Conservation (phyloP, 1,140 invertebrate genomes). For the Formica exsecta region DNA sequence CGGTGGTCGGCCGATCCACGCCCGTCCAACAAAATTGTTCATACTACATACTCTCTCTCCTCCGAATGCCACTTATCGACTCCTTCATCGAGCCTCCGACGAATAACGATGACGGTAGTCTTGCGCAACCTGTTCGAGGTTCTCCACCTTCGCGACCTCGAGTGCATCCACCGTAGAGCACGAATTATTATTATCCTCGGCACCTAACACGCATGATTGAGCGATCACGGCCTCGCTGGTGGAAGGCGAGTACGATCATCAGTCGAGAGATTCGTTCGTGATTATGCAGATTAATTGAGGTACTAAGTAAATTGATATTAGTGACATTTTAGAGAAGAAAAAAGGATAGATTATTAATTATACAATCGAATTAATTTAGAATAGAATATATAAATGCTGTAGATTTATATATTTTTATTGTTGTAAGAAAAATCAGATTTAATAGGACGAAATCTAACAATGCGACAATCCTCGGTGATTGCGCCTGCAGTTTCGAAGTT, state of each 20-base stretch:
- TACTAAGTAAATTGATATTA: not conserved
- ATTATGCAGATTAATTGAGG: not conserved
- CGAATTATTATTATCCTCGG: slow-evolving; percentile 77
- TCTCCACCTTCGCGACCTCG: slow-evolving; percentile 78
- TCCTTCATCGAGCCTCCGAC: slow-evolving; percentile 63
- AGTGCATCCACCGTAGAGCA: slow-evolving; percentile 76
- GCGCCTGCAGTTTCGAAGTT: slow-evolving; percentile 54
- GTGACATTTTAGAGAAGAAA: not conserved
- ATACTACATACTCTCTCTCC: slow-evolving; percentile 49
- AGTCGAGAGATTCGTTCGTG: slow-evolving; percentile 21
- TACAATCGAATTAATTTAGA: slow-evolving; percentile 1
- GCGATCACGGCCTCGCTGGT: slow-evolving; percentile 75
- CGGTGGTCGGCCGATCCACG: slow-evolving; percentile 46
- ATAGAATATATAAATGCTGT: not conserved
- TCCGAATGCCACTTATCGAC: slow-evolving; percentile 68
- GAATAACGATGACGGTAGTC: slow-evolving; percentile 69
- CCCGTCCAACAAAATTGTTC: slow-evolving; percentile 65
- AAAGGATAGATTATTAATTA: not conserved
- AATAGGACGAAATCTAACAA: slow-evolving; percentile 6
- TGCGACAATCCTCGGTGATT: not conserved
- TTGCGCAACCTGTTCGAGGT: slow-evolving; percentile 75
- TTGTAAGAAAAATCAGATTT: not conserved
- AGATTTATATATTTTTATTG: slow-evolving; percentile 13
- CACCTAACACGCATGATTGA: slow-evolving; percentile 81
- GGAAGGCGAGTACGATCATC: slow-evolving; percentile 59